These are phyloP conservation scores for Mellilla xanthometata DNA, from an alignment of 2,888 invertebrate species.

Conservation along the genomic window DNA sequence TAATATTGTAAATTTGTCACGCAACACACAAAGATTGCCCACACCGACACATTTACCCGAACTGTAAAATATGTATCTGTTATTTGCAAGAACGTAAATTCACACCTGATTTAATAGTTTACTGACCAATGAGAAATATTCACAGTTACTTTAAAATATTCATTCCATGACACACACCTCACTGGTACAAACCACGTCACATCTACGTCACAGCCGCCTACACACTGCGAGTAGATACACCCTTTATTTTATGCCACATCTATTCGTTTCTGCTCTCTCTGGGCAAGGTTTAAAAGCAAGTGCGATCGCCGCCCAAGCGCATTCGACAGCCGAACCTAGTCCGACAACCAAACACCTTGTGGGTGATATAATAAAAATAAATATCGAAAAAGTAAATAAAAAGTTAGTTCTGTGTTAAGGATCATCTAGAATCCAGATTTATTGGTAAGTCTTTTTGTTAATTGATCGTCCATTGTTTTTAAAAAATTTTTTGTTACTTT, in stretches of 20 bases:
- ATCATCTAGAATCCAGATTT: conserved; percentile 8
- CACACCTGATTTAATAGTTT: too few species aligned
- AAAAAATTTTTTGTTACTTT: not conserved
- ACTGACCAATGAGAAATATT: too few species aligned
- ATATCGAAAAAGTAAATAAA: conserved; percentile 14
- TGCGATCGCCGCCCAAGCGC: conserved; percentile 62
- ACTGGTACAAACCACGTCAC: not conserved
- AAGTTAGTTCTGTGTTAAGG: conserved; percentile 22
- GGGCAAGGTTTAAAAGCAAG: conserved; percentile 66
- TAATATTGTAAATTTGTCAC: too few species aligned
- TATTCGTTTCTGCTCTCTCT: conserved; percentile 46
- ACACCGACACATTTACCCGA: too few species aligned
- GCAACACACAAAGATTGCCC: too few species aligned
- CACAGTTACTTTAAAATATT: too few species aligned
- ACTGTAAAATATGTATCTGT: too few species aligned
- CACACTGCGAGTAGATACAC: too few species aligned
- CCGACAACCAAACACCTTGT: conserved; percentile 14
- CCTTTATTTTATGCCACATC: conserved; percentile 24
- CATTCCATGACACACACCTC: not conserved
- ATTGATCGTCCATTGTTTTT: not conserved
- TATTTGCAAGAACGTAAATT: too few species aligned
- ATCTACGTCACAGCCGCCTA: conserved; percentile 48
- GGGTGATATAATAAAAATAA: conserved; percentile 2
- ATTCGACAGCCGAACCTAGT: conserved; percentile 40
- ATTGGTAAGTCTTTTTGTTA: conserved; percentile 11